These are phyloP conservation scores for Cladopsammia gracilis DNA, from an alignment of 64 coral and sea anemone species.

Conservation along the genomic window DNA sequence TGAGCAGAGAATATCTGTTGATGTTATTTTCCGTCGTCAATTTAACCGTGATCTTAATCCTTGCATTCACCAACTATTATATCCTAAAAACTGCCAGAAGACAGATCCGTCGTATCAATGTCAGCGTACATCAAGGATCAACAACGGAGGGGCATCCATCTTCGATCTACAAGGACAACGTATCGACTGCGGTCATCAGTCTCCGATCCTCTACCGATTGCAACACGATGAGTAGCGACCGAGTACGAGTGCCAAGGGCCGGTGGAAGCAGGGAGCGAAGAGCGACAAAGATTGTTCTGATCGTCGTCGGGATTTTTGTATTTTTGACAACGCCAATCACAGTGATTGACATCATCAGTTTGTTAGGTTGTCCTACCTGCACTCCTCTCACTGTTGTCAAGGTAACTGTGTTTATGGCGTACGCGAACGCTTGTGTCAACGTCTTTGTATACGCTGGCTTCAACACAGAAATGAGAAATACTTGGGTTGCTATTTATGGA, in stretches of 20 bases:
- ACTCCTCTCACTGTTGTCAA: conserved; percentile 62
- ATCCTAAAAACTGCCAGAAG: conserved; percentile 84
- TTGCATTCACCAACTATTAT: conserved; percentile 81
- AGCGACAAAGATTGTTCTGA: conserved; percentile 66
- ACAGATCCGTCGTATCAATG: conserved; percentile 80
- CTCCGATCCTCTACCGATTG: not conserved
- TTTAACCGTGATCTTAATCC: conserved; percentile 73
- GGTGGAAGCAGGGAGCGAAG: conserved; percentile 25
- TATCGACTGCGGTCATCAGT: not conserved
- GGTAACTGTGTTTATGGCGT: conserved; percentile 70
- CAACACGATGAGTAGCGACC: not conserved
- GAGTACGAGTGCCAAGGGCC: not conserved
- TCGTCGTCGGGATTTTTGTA: conserved; percentile 69
- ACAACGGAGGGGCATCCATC: not conserved
- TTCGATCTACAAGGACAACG: not conserved
- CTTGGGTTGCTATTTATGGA: conserved; percentile 27
- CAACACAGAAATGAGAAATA: conserved; percentile 76
- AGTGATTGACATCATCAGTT: conserved; percentile 71
- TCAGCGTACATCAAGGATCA: not conserved
- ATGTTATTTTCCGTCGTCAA: conserved; percentile 88
- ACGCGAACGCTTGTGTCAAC: conserved; percentile 71
- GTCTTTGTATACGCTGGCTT: conserved; percentile 82
- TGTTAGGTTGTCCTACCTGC: conserved; percentile 36
- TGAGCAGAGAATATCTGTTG: conserved; percentile 72
- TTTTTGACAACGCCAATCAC: conserved; percentile 77